Evolutionary conservation across 1,140 invertebrate species (phyloP), one percentile per base, ranked within the genome.

Genomic region (Bombus affinis): DNA sequence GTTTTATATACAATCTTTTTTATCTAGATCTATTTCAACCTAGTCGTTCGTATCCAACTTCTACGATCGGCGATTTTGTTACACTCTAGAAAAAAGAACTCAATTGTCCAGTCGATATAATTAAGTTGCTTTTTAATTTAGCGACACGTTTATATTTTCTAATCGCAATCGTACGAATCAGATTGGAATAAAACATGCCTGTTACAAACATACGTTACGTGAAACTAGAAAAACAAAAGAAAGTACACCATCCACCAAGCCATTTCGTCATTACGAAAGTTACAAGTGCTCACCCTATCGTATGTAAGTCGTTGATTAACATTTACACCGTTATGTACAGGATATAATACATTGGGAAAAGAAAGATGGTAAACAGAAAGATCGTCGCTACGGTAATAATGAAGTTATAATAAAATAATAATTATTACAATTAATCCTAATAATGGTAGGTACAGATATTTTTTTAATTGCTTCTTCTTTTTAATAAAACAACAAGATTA

Each of bases 251-350:
- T 84, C 87, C 88, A 92, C 79, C 85, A 87, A 92, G 75, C 83
- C 87, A 88, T 86, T 82, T 59, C 85, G 81, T 90, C 88, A 47
- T 89, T 90, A 92, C 82, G 88, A 93, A 88, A 93, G 93, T 93
- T 93, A 92, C 92, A 93, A 93, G 88, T 91, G 89, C 77, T 90
- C 89, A 59, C 89, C 75, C 86, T 87, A 91, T 91, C 65, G 77
- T 87, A 90, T 86, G 84, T 87, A 87, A 89, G 80, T 90, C 74
- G 68, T 92, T 83, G 84, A 91, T 89, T 42, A 92, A 91, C 93
- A 94, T 94, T 92, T 93, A 93, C 91, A 93, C 68, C 88, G 79
- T 90, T 94, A 94, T 93, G 74, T 93, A 94, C 93, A 94, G 83
- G 88, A 77, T 92, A 92, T 92, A 84, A 88, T 92, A 93, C 92